Evolutionary conservation across 2,113 vertebrate species (phyloP).

Genomic region (Silurus meridionalis): DNA sequence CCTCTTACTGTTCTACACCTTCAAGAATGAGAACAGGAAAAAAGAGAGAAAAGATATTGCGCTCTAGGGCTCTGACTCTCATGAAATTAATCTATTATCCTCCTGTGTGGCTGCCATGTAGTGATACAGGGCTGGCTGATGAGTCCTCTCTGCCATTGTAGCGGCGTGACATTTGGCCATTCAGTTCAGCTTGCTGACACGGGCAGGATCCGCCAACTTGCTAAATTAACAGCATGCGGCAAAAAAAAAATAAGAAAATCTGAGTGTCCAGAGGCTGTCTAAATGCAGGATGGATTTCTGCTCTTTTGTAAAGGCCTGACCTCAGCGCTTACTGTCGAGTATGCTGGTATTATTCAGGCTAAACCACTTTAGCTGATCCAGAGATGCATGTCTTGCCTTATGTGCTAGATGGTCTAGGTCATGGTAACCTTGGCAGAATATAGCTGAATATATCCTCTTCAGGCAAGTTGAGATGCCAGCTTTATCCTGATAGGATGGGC

Average conservation of each 20-base stretch:
- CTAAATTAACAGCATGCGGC: constrained; percentile 77
- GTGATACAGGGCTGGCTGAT: constrained; percentile 71
- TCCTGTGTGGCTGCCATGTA: constrained; percentile 73
- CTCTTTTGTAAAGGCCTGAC: constrained; percentile 81
- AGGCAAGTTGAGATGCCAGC: not conserved
- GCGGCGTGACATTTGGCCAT: constrained; percentile 74
- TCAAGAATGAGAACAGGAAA: constrained; percentile 40
- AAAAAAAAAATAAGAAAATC: constrained; percentile 55
- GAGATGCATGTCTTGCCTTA: constrained; percentile 50
- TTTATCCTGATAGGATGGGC: not conserved
- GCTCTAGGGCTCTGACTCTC: constrained; percentile 73
- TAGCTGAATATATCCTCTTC: not conserved
- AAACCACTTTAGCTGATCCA: constrained; percentile 67
- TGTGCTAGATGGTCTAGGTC: constrained; percentile 73
- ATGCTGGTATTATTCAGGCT: constrained; percentile 73
- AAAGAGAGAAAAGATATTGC: constrained; percentile 71
- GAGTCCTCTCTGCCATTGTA: constrained; percentile 72
- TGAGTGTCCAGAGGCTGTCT: constrained; percentile 60
- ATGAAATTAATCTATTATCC: constrained; percentile 82
- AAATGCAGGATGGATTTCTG: constrained; percentile 74
- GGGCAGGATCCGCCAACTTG: constrained; percentile 73
- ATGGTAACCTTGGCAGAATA: constrained; percentile 72
- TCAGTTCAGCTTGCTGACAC: constrained; percentile 78
- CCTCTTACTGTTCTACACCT: constrained; percentile 35
- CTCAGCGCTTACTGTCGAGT: constrained; percentile 76